Evolutionary conservation across 2,113 vertebrate species (phyloP).

Genomic region (Myotis yumanensis): DNA sequence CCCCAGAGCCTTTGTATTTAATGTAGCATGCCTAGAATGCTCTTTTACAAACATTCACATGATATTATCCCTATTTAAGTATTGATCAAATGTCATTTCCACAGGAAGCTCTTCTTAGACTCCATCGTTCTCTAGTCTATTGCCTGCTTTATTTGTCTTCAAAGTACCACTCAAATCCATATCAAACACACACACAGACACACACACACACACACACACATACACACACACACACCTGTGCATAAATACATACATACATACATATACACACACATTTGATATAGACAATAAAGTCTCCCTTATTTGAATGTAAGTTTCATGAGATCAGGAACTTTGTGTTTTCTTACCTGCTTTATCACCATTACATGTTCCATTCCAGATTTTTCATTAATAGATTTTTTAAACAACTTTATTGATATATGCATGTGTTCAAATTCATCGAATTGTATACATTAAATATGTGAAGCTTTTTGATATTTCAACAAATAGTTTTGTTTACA

Average conservation of each 20-base stretch:
- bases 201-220: background rate
- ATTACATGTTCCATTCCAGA: background rate
- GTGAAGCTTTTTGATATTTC: background rate
- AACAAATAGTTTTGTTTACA: background rate
- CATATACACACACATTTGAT: background rate
- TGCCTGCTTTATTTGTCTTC: background rate
- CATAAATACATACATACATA: background rate
- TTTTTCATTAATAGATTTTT: background rate
- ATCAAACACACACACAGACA: background rate
- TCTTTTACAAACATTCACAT: background rate
- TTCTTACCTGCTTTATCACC: background rate
- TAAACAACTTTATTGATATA: background rate
- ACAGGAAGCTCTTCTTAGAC: background rate
- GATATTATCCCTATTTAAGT: accelerated
- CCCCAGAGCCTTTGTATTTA: background rate
- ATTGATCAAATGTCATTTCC: background rate
- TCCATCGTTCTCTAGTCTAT: background rate
- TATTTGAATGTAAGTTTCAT: background rate
- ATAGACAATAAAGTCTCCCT: background rate
- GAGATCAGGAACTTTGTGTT: background rate
- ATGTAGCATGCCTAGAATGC: too few species aligned
- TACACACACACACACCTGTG: background rate
- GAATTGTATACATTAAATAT: background rate
- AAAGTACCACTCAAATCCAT: background rate
- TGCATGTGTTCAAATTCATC: background rate